Conservation (phyloP, 2,113 vertebrate genomes). For the Nanorana parkeri region DNA sequence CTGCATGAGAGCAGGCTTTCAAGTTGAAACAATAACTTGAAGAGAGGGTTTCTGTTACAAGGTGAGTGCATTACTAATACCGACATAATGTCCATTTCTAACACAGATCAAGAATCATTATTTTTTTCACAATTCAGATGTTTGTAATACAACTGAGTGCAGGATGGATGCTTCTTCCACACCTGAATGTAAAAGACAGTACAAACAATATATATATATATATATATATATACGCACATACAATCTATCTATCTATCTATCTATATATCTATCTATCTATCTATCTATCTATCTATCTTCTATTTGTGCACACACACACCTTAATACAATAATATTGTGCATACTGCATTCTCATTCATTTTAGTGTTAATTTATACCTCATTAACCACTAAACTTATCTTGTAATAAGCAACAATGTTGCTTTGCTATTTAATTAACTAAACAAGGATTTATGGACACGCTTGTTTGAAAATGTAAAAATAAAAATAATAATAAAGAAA, state of each 20-base stretch:
- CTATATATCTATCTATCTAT: conserved; percentile 1
- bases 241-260: conserved; percentile 8
- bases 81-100: neutral
- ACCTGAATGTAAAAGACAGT: neutral
- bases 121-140: no score
- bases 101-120: neutral
- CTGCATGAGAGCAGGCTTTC: neutral
- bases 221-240: conserved; percentile 1
- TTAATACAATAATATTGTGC: neutral
- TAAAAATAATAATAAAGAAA: no score
- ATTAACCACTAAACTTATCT: no score
- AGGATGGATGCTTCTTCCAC: no score
- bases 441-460: no score
- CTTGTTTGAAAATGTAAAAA: no score
- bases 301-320: neutral
- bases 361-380: no score
- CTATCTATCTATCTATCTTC: neutral
- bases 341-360: neutral
- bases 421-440: no score
- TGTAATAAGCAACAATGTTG: no score
- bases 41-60: neutral
- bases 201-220: neutral
- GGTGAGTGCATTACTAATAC: conserved; percentile 22
- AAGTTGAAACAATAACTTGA: neutral
- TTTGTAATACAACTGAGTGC: no score